Evolutionary conservation across 2,113 vertebrate species (phyloP).

Genomic region (Urocolius indicus): DNA sequence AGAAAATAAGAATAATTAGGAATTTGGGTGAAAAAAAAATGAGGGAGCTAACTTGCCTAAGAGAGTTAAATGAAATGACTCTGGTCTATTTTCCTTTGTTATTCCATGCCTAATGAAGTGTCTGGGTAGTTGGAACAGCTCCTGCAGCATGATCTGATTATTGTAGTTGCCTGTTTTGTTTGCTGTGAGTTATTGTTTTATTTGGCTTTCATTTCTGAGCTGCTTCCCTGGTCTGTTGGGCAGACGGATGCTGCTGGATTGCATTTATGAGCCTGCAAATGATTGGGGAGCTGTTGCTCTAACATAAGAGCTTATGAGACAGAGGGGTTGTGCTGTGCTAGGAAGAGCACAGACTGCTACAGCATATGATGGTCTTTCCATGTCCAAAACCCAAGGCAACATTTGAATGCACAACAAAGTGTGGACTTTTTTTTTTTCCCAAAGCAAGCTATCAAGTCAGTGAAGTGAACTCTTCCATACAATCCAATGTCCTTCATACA

Average conservation of each 20-base stretch:
- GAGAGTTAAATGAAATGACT: constrained; percentile 30
- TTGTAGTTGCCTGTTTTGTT: constrained; percentile 63
- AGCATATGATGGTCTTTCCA: constrained; percentile 40
- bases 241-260: constrained; percentile 58
- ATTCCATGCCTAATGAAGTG: constrained; percentile 63
- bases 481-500: background rate
- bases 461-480: background rate
- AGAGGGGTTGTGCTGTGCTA: background rate
- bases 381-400: constrained; percentile 13
- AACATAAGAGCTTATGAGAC: constrained; percentile 48
- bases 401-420: background rate
- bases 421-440: background rate
- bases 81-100: constrained; percentile 51
- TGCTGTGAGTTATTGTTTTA: constrained; percentile 66
- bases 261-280: constrained; percentile 65
- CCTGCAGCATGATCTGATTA: constrained; percentile 51
- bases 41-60: constrained; percentile 1
- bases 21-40: background rate
- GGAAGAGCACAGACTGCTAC: constrained; percentile 43
- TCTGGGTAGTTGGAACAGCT: constrained; percentile 51
- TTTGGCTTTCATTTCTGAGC: constrained; percentile 66
- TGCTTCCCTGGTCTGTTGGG: constrained; percentile 60
- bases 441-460: background rate
- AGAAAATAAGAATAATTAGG: background rate
- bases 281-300: constrained; percentile 63